Conservation (phyloP, 1,140 invertebrate genomes). For the Drosophila subobscura region DNA sequence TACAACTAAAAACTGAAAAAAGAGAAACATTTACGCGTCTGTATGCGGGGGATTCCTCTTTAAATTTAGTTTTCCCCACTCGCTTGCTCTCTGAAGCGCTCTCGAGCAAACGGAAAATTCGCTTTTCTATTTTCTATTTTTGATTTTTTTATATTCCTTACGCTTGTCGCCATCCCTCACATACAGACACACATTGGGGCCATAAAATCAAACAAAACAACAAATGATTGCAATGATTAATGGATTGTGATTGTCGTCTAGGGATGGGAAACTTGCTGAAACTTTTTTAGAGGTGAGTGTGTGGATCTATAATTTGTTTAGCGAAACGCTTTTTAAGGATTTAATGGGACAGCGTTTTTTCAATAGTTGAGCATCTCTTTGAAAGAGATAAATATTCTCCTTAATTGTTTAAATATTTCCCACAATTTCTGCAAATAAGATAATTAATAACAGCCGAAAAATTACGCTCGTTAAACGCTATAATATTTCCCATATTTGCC, state of each 20-base stretch:
- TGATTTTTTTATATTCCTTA: slow-evolving; percentile 28
- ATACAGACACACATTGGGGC: slow-evolving; percentile 12
- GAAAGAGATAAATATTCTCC: too few species aligned
- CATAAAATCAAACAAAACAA: slow-evolving; percentile 59
- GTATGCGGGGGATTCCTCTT: slow-evolving; percentile 23
- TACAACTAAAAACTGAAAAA: slow-evolving; percentile 21
- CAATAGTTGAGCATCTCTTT: too few species aligned
- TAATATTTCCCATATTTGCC: too few species aligned
- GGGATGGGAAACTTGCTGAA: slow-evolving; percentile 41
- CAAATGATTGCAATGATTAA: slow-evolving; percentile 62
- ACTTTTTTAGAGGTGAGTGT: not conserved
- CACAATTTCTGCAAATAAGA: too few species aligned
- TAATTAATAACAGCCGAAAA: not conserved
- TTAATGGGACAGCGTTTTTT: not conserved
- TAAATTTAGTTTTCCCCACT: slow-evolving; percentile 16
- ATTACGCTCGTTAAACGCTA: not conserved
- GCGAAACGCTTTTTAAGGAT: not conserved
- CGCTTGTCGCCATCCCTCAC: slow-evolving; percentile 52
- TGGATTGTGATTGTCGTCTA: slow-evolving; percentile 35
- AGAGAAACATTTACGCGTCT: slow-evolving; percentile 27
- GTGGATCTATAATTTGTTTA: slow-evolving; percentile 23
- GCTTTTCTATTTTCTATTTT: slow-evolving; percentile 42
- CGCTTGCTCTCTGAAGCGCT: slow-evolving; percentile 6
- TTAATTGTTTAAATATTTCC: not conserved
- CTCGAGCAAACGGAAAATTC: slow-evolving; percentile 11